A percentile compares a stretch with the other conserved stretches of the same genome.
These are phyloP conservation scores for Ammodramus savannarum DNA, from an alignment of 2,113 vertebrate genomes.

Conservation along the genomic window DNA sequence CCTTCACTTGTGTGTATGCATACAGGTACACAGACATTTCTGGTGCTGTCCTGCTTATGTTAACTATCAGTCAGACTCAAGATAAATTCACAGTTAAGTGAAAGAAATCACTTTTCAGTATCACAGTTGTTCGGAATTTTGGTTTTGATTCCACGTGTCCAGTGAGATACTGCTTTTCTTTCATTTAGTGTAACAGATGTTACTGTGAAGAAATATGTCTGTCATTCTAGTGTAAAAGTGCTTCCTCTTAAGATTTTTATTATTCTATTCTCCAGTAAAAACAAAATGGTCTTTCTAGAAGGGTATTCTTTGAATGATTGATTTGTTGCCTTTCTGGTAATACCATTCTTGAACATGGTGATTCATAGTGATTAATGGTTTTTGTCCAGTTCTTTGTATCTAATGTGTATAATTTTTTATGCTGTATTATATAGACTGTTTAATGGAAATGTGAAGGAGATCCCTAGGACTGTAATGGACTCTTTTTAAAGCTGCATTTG, in stretches of 20 bases:
- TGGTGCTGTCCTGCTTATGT: neutral
- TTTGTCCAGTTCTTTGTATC: neutral
- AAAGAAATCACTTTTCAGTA: neutral
- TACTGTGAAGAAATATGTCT: neutral
- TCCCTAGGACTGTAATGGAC: neutral
- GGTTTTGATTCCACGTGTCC: neutral
- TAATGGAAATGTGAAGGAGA: neutral
- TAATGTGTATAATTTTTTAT: neutral
- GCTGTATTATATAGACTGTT: neutral
- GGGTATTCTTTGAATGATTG: neutral
- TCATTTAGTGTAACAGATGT: neutral
- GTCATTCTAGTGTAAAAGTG: neutral
- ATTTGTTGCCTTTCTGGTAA: neutral
- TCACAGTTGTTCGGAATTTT: neutral
- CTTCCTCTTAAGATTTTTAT: conserved; percentile 9
- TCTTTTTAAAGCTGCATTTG: neutral
- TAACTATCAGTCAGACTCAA: neutral
- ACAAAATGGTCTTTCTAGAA: neutral
- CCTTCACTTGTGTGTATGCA: neutral
- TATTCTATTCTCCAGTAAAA: neutral
- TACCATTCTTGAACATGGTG: neutral
- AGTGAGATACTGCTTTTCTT: neutral
- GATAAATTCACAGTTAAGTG: neutral
- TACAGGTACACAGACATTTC: neutral
- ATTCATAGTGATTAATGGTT: neutral